phyloP scores from a whole-genome alignment of 1,140 invertebrate species.

The Ceratina australensis region DNA sequence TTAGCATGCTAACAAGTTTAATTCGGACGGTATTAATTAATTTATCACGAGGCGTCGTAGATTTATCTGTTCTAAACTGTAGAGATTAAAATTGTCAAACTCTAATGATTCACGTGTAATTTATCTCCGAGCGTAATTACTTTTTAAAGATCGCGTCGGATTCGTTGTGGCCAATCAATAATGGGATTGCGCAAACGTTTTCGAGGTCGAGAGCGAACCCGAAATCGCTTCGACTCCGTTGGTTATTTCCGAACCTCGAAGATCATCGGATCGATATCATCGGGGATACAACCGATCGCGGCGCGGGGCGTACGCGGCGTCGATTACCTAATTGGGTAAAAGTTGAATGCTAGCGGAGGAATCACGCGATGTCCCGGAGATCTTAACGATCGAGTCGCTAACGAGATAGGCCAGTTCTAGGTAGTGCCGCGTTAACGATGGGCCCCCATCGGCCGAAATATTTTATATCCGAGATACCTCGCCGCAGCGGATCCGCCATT shows the following conservation, averaged over 20 bases:
- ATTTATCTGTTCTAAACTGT: too few relatives aligned
- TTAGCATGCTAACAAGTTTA: neutral
- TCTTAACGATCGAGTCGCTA: conserved; percentile 66
- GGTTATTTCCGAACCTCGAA: conserved; percentile 1
- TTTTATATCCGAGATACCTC: conserved; percentile 60
- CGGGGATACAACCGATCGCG: conserved; percentile 31
- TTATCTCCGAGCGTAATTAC: neutral
- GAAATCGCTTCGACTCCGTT: neutral
- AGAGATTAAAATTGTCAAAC: neutral
- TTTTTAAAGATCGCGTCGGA: neutral
- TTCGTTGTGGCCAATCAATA: neutral
- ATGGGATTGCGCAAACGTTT: neutral
- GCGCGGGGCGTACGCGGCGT: conserved; percentile 38
- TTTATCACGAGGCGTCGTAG: neutral
- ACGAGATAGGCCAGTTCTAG: conserved; percentile 69
- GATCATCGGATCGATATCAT: conserved; percentile 55
- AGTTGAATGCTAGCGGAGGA: conserved; percentile 54
- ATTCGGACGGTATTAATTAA: conserved; percentile 10
- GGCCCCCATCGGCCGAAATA: conserved; percentile 59
- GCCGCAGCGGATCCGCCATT: conserved; percentile 56
- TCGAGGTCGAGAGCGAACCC: neutral
- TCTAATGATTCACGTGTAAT: neutral
- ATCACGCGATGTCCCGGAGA: conserved; percentile 59
- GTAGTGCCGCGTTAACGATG: conserved; percentile 63
- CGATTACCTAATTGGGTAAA: conserved; percentile 69